Percentiles rank a stretch among this genome's conserved stretches.
Conservation (phyloP, 2,888 invertebrate genomes). For the Cheilosia variabilis region DNA sequence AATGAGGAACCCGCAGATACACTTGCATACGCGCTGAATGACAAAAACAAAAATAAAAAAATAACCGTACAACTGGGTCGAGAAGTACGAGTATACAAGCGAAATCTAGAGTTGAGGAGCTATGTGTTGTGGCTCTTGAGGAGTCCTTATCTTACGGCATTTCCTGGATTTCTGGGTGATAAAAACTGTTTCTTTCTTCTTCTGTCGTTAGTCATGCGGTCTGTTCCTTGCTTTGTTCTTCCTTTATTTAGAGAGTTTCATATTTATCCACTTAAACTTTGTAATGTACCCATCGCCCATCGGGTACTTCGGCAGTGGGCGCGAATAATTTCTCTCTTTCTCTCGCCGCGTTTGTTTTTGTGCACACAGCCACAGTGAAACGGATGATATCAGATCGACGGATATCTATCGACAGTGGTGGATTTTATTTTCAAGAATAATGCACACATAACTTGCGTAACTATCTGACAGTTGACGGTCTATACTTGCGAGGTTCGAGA, state of each 20-base stretch:
- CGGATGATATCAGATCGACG: no score
- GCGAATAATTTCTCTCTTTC: conserved; percentile 24
- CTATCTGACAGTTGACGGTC: no score
- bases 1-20: conserved; percentile 37
- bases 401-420: no score
- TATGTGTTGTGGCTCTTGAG: conserved; percentile 75
- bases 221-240: conserved; percentile 30
- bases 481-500: no score
- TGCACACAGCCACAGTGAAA: no score
- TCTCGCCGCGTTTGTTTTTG: no score
- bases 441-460: no score
- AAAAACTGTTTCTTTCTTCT: conserved; percentile 36
- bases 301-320: conserved; percentile 19
- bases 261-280: conserved; percentile 25
- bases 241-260: not conserved
- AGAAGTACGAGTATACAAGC: not conserved
- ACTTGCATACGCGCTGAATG: not conserved
- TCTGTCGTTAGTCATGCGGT: not conserved
- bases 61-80: conserved; percentile 21
- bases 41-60: not conserved
- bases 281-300: conserved; percentile 3
- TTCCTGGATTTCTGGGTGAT: conserved; percentile 77
- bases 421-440: no score
- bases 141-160: conserved; percentile 76
- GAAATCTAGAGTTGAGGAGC: conserved; percentile 68